Conservation (phyloP, 2,113 vertebrate species). For the Neolamprologus brichardi region DNA sequence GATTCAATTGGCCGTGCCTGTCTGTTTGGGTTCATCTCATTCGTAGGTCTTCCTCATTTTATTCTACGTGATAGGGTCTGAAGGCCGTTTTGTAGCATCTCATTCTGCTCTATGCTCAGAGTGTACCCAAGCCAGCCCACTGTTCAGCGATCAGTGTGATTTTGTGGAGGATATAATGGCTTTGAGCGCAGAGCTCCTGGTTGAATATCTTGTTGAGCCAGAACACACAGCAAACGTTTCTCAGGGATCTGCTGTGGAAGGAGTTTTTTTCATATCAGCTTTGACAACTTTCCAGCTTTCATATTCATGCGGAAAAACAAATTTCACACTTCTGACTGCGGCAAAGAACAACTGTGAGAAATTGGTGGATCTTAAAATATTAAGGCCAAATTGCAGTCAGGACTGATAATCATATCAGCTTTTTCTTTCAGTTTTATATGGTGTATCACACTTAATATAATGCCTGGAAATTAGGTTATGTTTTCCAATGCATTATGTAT, state of each 20-base stretch:
- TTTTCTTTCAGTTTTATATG: background rate
- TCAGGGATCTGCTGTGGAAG: background rate
- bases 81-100: background rate
- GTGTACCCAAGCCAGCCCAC: background rate
- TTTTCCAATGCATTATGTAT: background rate
- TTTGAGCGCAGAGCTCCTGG: background rate
- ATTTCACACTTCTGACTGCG: background rate
- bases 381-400: background rate
- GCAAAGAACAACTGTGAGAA: background rate
- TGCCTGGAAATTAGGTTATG: background rate
- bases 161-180: constrained; percentile 2
- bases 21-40: background rate
- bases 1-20: background rate
- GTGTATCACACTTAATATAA: background rate
- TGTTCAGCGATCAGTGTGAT: background rate
- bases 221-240: background rate
- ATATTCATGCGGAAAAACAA: background rate
- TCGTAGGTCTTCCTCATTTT: background rate
- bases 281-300: background rate
- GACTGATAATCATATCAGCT: background rate
- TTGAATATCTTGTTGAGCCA: constrained; percentile 9
- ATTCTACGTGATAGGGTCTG: background rate
- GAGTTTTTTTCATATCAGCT: background rate
- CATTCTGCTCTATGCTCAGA: background rate
- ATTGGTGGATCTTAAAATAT: background rate